Conservation (phyloP, 2,888 invertebrate genomes). For the Saturnia japonica region DNA sequence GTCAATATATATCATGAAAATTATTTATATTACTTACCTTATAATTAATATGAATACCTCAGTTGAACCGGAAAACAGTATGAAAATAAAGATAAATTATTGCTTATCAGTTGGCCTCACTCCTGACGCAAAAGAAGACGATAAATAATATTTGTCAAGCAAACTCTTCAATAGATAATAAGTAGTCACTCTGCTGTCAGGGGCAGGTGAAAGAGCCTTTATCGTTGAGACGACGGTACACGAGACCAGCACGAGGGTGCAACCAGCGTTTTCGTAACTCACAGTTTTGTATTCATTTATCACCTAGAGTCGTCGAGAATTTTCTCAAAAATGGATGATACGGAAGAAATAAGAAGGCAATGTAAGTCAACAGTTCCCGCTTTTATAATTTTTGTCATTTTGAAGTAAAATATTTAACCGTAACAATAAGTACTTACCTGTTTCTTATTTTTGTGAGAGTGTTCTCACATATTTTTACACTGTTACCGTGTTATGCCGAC, state of each 20-base stretch:
- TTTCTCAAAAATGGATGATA: slow-evolving; percentile 37
- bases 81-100: background rate
- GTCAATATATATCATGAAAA: no score
- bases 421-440: background rate
- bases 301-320: slow-evolving; percentile 48
- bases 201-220: slow-evolving; percentile 71
- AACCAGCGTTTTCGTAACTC: slow-evolving; percentile 55
- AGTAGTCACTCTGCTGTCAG: slow-evolving; percentile 55
- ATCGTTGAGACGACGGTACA: slow-evolving; percentile 49
- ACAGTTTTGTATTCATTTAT: slow-evolving; percentile 61
- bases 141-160: slow-evolving; percentile 55
- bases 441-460: background rate
- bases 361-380: slow-evolving; percentile 5
- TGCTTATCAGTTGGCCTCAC: slow-evolving; percentile 33
- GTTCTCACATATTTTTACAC: background rate
- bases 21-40: no score
- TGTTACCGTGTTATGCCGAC: slow-evolving; percentile 15
- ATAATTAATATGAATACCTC: no score
- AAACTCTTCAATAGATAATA: slow-evolving; percentile 46
- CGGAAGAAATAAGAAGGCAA: slow-evolving; percentile 7
- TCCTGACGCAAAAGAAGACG: slow-evolving; percentile 52
- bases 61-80: background rate
- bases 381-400: slow-evolving; percentile 1
- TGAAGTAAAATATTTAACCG: background rate
- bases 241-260: no score